Evolutionary conservation across 1,140 invertebrate genomes (phyloP).

Genomic region (Acromyrmex charruanus): DNA sequence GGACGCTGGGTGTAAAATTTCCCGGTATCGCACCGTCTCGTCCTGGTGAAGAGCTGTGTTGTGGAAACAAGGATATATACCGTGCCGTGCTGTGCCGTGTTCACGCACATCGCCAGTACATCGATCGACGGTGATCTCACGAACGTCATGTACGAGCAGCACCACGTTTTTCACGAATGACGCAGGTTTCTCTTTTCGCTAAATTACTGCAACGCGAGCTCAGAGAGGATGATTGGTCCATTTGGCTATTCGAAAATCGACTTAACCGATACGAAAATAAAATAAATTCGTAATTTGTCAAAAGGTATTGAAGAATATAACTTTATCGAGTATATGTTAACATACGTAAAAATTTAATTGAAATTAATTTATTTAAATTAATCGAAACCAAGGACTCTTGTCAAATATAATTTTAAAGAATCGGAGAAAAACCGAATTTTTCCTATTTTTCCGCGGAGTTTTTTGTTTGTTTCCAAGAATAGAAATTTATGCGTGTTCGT

Average conservation of each 20-base stretch:
- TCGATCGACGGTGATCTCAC: conserved; percentile 50
- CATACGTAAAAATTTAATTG: not conserved
- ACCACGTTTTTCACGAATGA: conserved; percentile 18
- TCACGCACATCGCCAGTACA: conserved; percentile 25
- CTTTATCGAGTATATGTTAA: not conserved
- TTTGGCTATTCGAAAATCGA: not conserved
- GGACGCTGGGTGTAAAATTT: conserved; percentile 55
- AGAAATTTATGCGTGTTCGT: too few relatives aligned
- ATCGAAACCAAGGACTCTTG: too few relatives aligned
- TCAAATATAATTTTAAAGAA: too few relatives aligned
- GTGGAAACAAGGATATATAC: conserved; percentile 52
- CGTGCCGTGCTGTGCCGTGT: conserved; percentile 14
- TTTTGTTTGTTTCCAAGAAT: too few relatives aligned
- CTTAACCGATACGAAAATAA: not conserved
- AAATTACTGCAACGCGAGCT: not conserved
- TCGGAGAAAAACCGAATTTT: too few relatives aligned
- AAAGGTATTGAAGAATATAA: not conserved
- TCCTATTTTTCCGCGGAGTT: too few relatives aligned
- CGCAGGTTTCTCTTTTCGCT: not conserved
- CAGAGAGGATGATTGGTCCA: not conserved
- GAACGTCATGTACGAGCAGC: conserved; percentile 40
- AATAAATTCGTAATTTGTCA: not conserved
- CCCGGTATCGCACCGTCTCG: conserved; percentile 33
- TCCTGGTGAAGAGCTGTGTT: conserved; percentile 60
- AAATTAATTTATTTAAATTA: not conserved